Evolutionary conservation across 2,113 vertebrate species (phyloP), one percentile per base, ranked within the genome.

Genomic region (Mesitornis unicolor): DNA sequence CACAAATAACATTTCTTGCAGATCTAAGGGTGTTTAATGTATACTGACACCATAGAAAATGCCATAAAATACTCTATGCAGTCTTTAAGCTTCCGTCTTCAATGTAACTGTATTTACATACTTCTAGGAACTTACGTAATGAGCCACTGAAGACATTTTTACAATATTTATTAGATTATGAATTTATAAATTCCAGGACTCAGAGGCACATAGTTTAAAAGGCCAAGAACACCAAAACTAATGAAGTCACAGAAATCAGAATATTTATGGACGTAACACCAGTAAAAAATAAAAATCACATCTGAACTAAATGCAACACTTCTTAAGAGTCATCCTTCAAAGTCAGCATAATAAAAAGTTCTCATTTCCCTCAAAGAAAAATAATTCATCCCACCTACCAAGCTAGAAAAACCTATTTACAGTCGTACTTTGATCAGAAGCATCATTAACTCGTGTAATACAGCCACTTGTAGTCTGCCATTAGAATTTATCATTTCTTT

Each of bases 341-440:
- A 98, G 97, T 97, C 92, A 96, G 97, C 95, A 94, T 98, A 97
- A 98, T 98, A 98, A 98, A 97, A 97, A 98, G 96, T 98, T 97
- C 92, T 96, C 86, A 97, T 97, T 97, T 98, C 95, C 93, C 97
- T 98, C 97, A 97, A 98, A 98, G 97, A 98, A 98, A 98, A 98
- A 98, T 97, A 98, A 97, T 97, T 98, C 97, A 97, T 97, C 97
- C 97, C 96, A 97, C 95, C 97, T 98, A 97, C 95, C 95, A 94
- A 98, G 97, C 97, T 98, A 98, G 98, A 98, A 98, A 98, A 98
- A 96, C 81, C 93, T 98, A 98, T 98, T 98, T 98, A 98, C 98
- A 98, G 80, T 87, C 92, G 94, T 95, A 96, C 93, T 97, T 98
- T 95, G 96, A 97, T 98, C 96, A 97, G 95, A 97, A 97, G 95